Evolutionary conservation across 2,113 vertebrate genomes (phyloP), one percentile per base, ranked within the genome.

Genomic region (Campylorhamphus procurvoides): DNA sequence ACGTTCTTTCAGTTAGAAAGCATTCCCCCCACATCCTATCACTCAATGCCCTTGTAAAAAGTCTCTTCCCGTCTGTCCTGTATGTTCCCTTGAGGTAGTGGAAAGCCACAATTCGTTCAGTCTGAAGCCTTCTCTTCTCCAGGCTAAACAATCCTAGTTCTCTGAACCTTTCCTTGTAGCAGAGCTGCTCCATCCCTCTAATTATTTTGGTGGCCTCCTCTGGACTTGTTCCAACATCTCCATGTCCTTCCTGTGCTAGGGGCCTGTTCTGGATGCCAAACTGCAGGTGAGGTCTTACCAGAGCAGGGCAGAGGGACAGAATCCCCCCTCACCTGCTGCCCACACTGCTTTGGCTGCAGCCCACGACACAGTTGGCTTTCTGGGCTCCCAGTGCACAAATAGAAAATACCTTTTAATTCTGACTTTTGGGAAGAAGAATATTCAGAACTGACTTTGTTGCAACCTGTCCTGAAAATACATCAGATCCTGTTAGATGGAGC

Each of bases 211-310:
- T 59, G 52, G 52, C 22, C 18, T 59, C 18, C 18, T 37, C 27
- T 35, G 8, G 44, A 10, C 5, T 73, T 2, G 0, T 22, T 66
- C 15, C 44, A 46, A 0, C 23, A 67, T 3, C 33, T 67, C 69
- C 60, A 9, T 0, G 3, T 46, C 52, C 39, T 67, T 52, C 33
- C 46, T 29, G 18, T 24, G 33, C 52, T 58, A 52, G 37, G 58
- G 9, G 1, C 2, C 5, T 37, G 37, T 0, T 44, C 27, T 37
- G 59, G 59, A 33, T 0, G 14, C 44, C 50, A 37, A 22, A 42
- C 44, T 50, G 27, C 59, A 58, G 68, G 18, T 73, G 52, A 9
- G 18, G 5, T 66, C 37, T 74, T 27, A 66, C 6, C 6, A 4
- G 31, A 58, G 22, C 1, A 2, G 37, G 6, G 37, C 15, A 44